Conservation (phyloP, 2,797 vertebrate genomes). For the Podargus strigoides region DNA sequence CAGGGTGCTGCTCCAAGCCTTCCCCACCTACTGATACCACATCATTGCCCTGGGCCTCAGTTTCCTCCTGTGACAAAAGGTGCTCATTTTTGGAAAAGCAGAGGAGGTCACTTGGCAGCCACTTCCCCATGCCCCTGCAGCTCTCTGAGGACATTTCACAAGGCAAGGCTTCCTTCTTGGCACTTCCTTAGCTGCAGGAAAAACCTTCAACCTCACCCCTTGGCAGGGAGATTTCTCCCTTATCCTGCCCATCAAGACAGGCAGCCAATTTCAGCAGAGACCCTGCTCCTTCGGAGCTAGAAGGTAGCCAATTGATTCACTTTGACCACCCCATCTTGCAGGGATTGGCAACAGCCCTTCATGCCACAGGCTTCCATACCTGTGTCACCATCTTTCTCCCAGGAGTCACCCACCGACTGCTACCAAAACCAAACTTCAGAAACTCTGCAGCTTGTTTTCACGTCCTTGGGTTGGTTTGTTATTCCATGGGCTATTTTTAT, state of each 20-base stretch:
- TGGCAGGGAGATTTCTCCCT: slow-evolving; percentile 16
- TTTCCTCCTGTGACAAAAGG: background rate
- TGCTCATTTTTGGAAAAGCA: background rate
- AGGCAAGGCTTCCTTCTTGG: slow-evolving; percentile 20
- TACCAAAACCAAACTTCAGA: background rate
- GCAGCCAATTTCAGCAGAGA: background rate
- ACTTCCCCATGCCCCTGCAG: background rate
- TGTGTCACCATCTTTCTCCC: background rate
- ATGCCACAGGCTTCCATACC: background rate
- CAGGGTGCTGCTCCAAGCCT: background rate
- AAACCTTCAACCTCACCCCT: background rate
- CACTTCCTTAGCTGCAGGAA: background rate
- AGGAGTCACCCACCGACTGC: background rate
- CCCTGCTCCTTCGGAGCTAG: background rate
- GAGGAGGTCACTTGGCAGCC: background rate
- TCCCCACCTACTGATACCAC: background rate
- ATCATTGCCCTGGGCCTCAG: background rate
- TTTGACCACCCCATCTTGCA: accelerated
- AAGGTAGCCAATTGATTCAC: background rate
- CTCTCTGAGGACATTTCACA: background rate
- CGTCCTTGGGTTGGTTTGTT: slow-evolving; percentile 5
- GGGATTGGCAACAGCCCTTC: background rate
- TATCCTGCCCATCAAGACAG: slow-evolving; percentile 11
- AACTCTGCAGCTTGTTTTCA: background rate
- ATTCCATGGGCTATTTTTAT: slow-evolving; percentile 47